phyloP scores from a whole-genome alignment of 2,888 invertebrate species.

The Lumbricus terrestris region DNA sequence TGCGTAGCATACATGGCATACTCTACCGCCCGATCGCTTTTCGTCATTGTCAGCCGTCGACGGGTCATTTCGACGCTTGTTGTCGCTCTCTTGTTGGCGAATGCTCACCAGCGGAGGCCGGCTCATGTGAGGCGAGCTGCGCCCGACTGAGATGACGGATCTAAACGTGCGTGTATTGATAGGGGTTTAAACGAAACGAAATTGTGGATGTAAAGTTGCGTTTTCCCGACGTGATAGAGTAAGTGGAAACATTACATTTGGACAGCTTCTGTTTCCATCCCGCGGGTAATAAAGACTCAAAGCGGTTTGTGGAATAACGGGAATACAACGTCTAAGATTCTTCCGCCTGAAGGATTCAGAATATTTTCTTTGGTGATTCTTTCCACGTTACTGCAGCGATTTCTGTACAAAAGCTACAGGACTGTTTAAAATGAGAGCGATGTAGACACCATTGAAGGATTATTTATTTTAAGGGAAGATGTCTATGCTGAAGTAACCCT shows the following conservation, averaged over 20 bases:
- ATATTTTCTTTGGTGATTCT: not conserved
- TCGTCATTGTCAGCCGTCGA: not conserved
- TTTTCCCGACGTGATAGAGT: not conserved
- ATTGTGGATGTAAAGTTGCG: no score
- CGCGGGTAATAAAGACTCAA: not conserved
- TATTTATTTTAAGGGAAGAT: no score
- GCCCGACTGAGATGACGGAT: no score
- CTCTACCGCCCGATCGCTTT: not conserved
- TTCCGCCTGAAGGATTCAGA: not conserved
- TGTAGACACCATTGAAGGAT: not conserved
- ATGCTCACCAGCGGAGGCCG: not conserved
- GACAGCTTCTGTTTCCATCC: no score
- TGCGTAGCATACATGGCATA: not conserved
- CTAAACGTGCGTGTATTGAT: not conserved
- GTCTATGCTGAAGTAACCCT: no score
- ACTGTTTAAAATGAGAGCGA: not conserved
- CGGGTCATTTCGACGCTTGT: not conserved
- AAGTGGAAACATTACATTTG: not conserved
- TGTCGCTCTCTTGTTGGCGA: not conserved
- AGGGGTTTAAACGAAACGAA: not conserved
- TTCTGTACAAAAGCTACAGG: not conserved
- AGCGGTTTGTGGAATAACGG: not conserved
- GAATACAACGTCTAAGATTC: not conserved
- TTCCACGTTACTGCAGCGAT: not conserved
- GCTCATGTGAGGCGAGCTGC: not conserved